Conservation (phyloP, 2,797 vertebrate genomes). For the Cossypha dichroa region DNA sequence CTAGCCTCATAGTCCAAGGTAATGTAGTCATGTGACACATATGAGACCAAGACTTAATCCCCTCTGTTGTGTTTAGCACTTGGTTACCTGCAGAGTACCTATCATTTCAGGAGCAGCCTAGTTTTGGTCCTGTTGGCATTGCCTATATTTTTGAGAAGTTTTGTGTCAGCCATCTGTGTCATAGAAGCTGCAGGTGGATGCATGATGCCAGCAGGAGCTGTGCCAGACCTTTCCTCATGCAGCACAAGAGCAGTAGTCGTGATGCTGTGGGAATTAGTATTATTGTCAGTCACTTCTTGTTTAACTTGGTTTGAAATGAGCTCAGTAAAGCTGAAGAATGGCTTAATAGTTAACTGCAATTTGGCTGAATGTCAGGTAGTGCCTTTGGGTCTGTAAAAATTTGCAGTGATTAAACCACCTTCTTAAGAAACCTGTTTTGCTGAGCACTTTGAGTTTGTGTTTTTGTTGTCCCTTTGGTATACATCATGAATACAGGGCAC, state of each 20-base stretch:
- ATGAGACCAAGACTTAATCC: background rate
- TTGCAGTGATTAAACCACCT: constrained; percentile 29
- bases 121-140: background rate
- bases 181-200: background rate
- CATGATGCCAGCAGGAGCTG: background rate
- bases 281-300: constrained; percentile 36
- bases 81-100: background rate
- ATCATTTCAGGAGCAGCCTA: background rate
- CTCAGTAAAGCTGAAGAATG: constrained; percentile 5
- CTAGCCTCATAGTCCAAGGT: background rate
- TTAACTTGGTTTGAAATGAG: background rate
- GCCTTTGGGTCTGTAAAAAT: constrained; percentile 42
- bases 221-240: background rate
- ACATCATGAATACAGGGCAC: background rate
- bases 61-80: background rate
- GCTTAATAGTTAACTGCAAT: constrained; percentile 23
- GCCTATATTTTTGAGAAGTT: background rate
- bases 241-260: background rate
- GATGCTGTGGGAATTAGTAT: background rate
- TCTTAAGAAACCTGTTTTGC: constrained; percentile 13
- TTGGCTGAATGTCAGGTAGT: constrained; percentile 44
- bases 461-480: background rate
- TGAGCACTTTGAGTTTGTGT: background rate
- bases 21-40: background rate
- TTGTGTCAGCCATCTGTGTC: background rate